Percentiles rank a stretch among this genome's conserved stretches.
phyloP scores from a whole-genome alignment of 2,113 vertebrate genomes.

The Ranitomeya imitator region DNA sequence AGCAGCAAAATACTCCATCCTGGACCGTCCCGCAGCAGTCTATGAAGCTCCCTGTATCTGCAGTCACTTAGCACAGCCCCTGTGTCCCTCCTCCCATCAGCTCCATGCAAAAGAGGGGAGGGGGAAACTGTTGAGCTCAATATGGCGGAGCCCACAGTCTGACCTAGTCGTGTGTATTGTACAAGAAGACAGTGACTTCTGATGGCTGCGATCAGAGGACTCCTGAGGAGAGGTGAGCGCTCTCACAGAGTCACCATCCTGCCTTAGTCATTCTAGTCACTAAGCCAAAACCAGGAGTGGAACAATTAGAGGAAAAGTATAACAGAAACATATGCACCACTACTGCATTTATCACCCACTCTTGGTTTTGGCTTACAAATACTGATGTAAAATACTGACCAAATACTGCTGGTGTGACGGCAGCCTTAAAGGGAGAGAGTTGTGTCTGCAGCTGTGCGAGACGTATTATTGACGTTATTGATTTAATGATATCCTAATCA shows the following conservation, averaged over 20 bases:
- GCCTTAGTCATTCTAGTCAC: neutral
- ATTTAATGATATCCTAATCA: neutral
- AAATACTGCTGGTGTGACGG: too few relatives aligned
- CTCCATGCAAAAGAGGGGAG: neutral
- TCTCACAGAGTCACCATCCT: neutral
- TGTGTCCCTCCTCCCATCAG: neutral
- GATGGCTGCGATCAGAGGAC: conserved; percentile 8
- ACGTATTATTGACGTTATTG: too few relatives aligned
- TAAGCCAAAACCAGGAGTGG: too few relatives aligned
- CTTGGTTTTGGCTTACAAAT: too few relatives aligned
- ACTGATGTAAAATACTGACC: too few relatives aligned
- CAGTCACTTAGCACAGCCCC: neutral
- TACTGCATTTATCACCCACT: too few relatives aligned
- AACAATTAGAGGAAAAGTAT: too few relatives aligned
- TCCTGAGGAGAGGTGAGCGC: conserved; percentile 26
- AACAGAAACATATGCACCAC: too few relatives aligned
- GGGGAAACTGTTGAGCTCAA: neutral
- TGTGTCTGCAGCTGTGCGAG: neutral
- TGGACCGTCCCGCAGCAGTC: too few relatives aligned
- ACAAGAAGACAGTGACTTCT: neutral
- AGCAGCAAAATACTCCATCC: too few relatives aligned
- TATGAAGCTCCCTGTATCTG: neutral
- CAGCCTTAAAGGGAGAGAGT: neutral
- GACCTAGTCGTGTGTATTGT: neutral
- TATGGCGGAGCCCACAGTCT: conserved; percentile 10